Evolutionary conservation across 2,113 vertebrate species (phyloP).

Genomic region (Malurus melanocephalus): DNA sequence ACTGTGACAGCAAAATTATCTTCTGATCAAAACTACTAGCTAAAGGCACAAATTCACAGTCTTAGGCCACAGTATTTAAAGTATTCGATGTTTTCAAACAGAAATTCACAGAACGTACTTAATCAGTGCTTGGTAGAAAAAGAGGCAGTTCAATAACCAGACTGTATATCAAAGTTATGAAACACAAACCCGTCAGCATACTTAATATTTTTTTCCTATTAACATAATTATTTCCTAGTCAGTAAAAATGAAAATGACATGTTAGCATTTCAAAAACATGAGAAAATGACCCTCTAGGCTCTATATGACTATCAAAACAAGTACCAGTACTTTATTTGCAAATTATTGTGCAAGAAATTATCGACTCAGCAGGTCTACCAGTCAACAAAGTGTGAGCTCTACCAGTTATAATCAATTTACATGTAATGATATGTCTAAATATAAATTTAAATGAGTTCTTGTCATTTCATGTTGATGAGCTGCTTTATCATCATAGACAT

Average conservation of each 20-base stretch:
- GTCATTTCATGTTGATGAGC: constrained; percentile 20
- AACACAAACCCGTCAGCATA: background rate
- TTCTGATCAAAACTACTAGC: background rate
- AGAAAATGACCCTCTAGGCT: constrained; percentile 23
- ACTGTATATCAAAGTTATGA: background rate
- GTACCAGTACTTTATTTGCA: constrained; percentile 17
- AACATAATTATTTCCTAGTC: constrained; percentile 48
- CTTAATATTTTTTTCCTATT: constrained; percentile 20
- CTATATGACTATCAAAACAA: constrained; percentile 47
- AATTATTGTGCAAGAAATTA: constrained; percentile 16
- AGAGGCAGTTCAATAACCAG: background rate
- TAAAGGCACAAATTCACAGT: background rate
- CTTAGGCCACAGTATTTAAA: background rate
- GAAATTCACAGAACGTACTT: background rate
- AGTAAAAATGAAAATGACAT: constrained; percentile 43
- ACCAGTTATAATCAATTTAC: constrained; percentile 31
- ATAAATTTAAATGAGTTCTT: constrained; percentile 29
- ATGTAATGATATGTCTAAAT: constrained; percentile 48
- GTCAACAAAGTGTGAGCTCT: background rate
- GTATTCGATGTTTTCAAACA: background rate
- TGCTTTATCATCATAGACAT: background rate
- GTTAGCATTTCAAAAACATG: constrained; percentile 11
- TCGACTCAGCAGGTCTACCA: background rate
- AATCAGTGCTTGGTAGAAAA: background rate
- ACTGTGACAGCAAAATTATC: background rate